Base-by-base conservation (phyloP, 2,113 vertebrate species). In the Anarhynchus alexandrinus region DNA sequence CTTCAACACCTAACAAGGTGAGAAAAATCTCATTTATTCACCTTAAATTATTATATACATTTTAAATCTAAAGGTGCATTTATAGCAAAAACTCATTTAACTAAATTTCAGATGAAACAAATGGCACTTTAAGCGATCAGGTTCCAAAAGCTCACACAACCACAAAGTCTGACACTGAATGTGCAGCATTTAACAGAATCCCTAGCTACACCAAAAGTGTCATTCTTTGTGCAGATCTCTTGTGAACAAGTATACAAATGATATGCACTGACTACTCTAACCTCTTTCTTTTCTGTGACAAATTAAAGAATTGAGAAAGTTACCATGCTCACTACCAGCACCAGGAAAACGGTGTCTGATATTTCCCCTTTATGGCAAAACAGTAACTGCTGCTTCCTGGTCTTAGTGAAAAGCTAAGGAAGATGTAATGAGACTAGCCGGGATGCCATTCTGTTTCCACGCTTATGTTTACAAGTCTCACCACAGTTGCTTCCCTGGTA, bases 11-110 rank as follows among this genome's bases (percentile, higher is more conserved):
- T 52, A 70, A 13, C 22, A 59, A 65, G 54, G 34, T 59, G 26
- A 91, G 59, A 84, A 55, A 52, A 55, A 30, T 26, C 2, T 47
- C 22, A 12, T 61, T 78, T 47, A 42, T 65, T 73, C 29, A 47
- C 36, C 23, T 66, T 15, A 18, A 34, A 54, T 58, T 15, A 49
- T 9, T 2, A 43, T 3, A 32, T 0, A 3, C 4, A n/a, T 61
- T 34, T 67, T 20, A 40, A 64, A 88, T 43, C 19, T 36, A 4
- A 25, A 64, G 19, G 11, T 43, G 27, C 15, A 25, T 18, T 47
- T 54, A 17, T 5, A 69, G 64, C 22, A 83, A 34, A 20, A 42
- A 54, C 16, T 10, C 1, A 25, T 32, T 43, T 23, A 64, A 57
- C 11, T 38, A 0, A 7, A 9, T 77, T 42, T 42, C 58, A 85